These are phyloP conservation scores for Falco berigora DNA, from an alignment of 2,797 vertebrate genomes.

Conservation along the genomic window DNA sequence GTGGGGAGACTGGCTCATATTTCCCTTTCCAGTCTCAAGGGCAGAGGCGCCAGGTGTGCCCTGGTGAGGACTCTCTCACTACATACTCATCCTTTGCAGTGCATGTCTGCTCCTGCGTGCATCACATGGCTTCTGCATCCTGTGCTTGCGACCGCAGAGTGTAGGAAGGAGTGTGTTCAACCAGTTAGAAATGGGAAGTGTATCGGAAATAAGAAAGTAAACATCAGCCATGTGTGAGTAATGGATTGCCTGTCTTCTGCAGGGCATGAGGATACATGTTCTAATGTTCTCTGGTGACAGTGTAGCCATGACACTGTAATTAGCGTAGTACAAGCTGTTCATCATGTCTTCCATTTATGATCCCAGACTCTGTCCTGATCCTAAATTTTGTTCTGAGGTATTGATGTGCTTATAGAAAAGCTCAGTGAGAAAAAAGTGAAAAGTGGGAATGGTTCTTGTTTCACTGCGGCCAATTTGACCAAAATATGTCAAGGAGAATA, in stretches of 20 bases:
- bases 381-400: not conserved
- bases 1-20: not conserved
- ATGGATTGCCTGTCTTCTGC: not conserved
- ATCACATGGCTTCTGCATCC: not conserved
- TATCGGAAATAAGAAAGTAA: not conserved
- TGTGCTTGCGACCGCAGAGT: accelerated
- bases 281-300: not conserved
- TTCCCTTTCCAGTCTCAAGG: not conserved
- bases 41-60: not conserved
- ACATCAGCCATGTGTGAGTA: not conserved
- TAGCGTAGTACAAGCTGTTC: not conserved
- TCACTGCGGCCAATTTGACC: not conserved
- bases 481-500: not conserved
- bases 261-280: not conserved
- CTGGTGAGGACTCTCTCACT: not conserved
- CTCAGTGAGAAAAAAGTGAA: not conserved
- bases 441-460: not conserved
- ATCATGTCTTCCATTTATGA: not conserved
- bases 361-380: not conserved
- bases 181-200: not conserved
- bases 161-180: not conserved
- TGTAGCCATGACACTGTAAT: not conserved
- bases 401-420: not conserved
- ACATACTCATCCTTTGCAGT: not conserved
- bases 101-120: not conserved